phyloP scores from a whole-genome alignment of 2,888 invertebrate genomes.

The Myopa tessellatipennis region DNA sequence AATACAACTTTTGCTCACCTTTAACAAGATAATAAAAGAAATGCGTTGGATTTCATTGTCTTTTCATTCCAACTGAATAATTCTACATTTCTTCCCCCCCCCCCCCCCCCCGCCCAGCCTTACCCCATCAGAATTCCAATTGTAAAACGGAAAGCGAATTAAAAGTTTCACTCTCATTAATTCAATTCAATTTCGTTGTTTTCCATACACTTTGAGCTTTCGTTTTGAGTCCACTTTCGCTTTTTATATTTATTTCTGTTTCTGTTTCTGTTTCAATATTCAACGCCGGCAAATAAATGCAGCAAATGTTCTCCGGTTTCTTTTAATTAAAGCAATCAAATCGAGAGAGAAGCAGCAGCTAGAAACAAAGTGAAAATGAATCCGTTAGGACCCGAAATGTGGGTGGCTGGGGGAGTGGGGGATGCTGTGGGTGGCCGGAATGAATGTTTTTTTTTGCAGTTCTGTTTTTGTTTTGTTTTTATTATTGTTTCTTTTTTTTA shows the following conservation, averaged over 20 bases:
- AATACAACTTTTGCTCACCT: too few relatives aligned
- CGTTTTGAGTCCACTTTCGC: neutral
- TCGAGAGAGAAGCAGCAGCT: neutral
- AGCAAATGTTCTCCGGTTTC: constrained; percentile 34
- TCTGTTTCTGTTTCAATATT: neutral
- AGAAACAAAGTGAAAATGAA: constrained; percentile 7
- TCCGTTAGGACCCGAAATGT: neutral
- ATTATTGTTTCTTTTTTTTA: neutral
- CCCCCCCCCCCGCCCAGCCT: neutral
- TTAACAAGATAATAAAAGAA: too few relatives aligned
- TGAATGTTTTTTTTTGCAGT: neutral
- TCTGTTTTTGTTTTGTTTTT: constrained; percentile 7
- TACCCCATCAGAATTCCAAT: neutral
- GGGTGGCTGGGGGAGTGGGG: neutral
- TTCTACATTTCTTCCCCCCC: neutral
- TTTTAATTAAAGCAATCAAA: constrained; percentile 40
- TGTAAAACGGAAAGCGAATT: neutral
- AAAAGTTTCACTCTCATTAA: constrained; percentile 24
- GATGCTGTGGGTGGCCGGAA: neutral
- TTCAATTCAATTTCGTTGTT: constrained; percentile 26
- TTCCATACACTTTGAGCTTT: neutral
- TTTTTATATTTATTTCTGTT: neutral
- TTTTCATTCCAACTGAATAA: too few relatives aligned
- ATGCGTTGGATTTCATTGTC: too few relatives aligned
- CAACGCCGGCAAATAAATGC: constrained; percentile 26